phyloP scores from a whole-genome alignment of 2,888 invertebrate genomes.

The Polylopha cassiicola region DNA sequence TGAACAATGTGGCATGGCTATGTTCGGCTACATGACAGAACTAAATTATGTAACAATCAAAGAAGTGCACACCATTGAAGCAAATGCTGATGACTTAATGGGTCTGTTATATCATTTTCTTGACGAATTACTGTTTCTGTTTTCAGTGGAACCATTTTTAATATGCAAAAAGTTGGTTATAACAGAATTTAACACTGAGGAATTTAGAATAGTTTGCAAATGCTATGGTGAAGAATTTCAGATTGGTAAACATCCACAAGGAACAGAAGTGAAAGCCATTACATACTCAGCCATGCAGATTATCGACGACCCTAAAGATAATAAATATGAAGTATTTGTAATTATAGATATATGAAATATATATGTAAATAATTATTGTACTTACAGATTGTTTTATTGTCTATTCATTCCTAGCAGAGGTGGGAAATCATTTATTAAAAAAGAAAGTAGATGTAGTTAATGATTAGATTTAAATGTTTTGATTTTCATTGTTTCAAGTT shows the following conservation, averaged over 20 bases:
- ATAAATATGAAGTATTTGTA: conserved; percentile 93
- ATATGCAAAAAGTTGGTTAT: conserved; percentile 93
- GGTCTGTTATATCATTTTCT: conserved; percentile 94
- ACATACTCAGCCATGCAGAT: conserved; percentile 99
- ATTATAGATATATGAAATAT: conserved; percentile 93
- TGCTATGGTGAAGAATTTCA: conserved; percentile 97
- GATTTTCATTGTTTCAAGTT: too few species aligned
- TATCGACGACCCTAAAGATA: conserved; percentile 82
- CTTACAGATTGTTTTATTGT: too few species aligned
- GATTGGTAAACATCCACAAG: conserved; percentile 96
- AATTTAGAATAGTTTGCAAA: conserved; percentile 87
- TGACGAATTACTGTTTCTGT: conserved; percentile 94
- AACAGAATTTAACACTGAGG: conserved; percentile 88
- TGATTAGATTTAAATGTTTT: too few species aligned
- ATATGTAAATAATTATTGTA: too few species aligned
- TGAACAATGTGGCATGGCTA: conserved; percentile 95
- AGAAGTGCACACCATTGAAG: conserved; percentile 88
- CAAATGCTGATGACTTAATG: conserved; percentile 91
- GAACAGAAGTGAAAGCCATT: conserved; percentile 98
- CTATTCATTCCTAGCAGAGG: too few species aligned
- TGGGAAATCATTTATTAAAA: too few species aligned
- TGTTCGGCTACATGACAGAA: conserved; percentile 99
- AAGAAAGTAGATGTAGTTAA: too few species aligned
- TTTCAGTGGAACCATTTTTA: conserved; percentile 93
- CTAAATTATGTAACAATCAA: conserved; percentile 88